Evolutionary conservation across 35 echinoderm and acorn worm genomes (phyloP).

Genomic region (Ophioderma brevispina): DNA sequence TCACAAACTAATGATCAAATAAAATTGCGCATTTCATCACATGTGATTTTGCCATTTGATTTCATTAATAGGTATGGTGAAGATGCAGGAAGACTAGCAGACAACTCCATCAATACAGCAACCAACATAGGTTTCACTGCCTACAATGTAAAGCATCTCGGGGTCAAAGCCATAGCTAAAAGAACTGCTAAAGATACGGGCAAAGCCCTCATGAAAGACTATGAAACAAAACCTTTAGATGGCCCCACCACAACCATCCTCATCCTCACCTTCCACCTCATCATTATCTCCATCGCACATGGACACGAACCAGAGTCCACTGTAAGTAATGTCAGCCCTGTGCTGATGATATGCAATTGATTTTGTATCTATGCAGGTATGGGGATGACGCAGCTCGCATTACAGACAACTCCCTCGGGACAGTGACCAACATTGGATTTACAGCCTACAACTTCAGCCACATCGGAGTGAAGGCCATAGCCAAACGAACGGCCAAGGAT

Average conservation of each 20-base stretch:
- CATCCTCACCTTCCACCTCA: background rate
- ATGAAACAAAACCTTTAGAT: constrained; percentile 6
- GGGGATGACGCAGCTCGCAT: constrained; percentile 78
- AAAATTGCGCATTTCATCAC: no score
- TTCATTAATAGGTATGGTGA: constrained; percentile 74
- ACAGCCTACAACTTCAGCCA: constrained; percentile 80
- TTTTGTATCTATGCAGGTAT: constrained; percentile 57
- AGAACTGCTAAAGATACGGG: constrained; percentile 90
- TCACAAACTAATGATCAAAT: no score
- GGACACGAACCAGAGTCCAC: background rate
- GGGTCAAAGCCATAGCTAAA: constrained; percentile 93
- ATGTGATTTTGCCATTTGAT: no score
- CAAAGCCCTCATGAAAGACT: constrained; percentile 76
- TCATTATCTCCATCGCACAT: background rate
- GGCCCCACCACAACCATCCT: background rate
- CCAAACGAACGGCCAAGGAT: constrained; percentile 90
- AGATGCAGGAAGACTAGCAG: constrained; percentile 76
- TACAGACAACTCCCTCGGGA: constrained; percentile 73
- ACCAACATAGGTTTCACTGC: constrained; percentile 82
- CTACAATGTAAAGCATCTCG: constrained; percentile 82
- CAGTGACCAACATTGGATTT: constrained; percentile 85
- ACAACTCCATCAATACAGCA: constrained; percentile 71
- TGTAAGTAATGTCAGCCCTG: background rate
- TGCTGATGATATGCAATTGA: background rate
- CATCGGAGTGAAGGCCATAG: constrained; percentile 89